Evolutionary conservation across 2,797 vertebrate species (phyloP).

Genomic region (Cyclura pinguis): DNA sequence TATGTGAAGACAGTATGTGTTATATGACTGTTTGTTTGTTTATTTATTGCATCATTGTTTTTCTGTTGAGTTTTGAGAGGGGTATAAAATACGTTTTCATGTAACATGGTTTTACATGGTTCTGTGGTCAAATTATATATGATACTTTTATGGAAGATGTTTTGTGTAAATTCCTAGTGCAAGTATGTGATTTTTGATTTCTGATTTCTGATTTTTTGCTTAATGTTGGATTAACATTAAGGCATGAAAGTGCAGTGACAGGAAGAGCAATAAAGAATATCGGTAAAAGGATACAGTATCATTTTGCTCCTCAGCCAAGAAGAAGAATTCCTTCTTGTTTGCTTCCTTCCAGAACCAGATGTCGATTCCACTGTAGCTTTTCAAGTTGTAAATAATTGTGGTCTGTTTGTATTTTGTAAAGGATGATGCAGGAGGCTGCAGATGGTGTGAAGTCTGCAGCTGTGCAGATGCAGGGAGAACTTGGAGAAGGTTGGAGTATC

Average conservation of each 20-base stretch:
- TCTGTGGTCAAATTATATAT: neutral
- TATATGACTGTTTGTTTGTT: too few relatives aligned
- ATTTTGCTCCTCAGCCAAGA: constrained; percentile 55
- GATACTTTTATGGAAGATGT: neutral
- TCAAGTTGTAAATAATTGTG: constrained; percentile 71
- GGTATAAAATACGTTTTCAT: neutral
- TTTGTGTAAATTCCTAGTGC: constrained; percentile 18
- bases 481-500: constrained; percentile 24
- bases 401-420: constrained; percentile 67
- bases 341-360: constrained; percentile 71
- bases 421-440: constrained; percentile 65
- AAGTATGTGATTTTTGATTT: neutral
- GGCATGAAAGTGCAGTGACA: constrained; percentile 25
- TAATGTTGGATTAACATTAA: neutral
- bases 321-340: constrained; percentile 65
- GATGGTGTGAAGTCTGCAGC: constrained; percentile 70
- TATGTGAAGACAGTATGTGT: neutral
- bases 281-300: constrained; percentile 58
- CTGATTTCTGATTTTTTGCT: constrained; percentile 16
- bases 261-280: constrained; percentile 51
- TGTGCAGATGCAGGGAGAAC: constrained; percentile 55
- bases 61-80: neutral
- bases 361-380: constrained; percentile 71
- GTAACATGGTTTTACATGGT: neutral
- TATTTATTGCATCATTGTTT: too few relatives aligned